Evolutionary conservation across 2,888 invertebrate genomes (phyloP).

Genomic region (Lordiphosa andalusiaca): DNA sequence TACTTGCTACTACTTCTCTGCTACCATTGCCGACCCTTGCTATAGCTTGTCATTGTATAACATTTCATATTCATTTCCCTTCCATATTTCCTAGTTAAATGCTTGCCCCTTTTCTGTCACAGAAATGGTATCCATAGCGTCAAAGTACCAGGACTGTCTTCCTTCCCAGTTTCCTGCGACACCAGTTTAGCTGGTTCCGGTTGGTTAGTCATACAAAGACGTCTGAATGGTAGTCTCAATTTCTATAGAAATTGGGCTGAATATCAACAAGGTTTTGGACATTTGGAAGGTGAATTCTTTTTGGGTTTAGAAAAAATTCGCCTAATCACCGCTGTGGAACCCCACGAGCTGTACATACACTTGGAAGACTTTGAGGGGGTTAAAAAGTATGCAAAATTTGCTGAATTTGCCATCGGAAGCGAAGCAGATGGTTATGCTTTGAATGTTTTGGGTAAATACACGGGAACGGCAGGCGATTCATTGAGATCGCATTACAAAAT

Average conservation of each 20-base stretch:
- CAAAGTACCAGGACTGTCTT: constrained; percentile 74
- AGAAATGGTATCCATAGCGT: constrained; percentile 28
- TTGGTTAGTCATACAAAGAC: constrained; percentile 86
- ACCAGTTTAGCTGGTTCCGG: constrained; percentile 81
- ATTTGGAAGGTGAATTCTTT: constrained; percentile 86
- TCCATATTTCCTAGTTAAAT: constrained; percentile 3
- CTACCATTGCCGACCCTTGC: no score
- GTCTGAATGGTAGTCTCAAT: constrained; percentile 85
- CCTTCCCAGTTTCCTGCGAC: constrained; percentile 50
- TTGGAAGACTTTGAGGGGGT: constrained; percentile 83
- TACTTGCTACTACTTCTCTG: no score
- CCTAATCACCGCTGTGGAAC: constrained; percentile 77
- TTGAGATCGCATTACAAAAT: constrained; percentile 85
- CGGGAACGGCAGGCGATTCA: constrained; percentile 86
- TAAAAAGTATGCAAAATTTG: constrained; percentile 83
- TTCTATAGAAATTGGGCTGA: constrained; percentile 85
- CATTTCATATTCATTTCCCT: neutral
- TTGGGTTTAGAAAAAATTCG: constrained; percentile 86
- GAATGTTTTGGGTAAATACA: constrained; percentile 84
- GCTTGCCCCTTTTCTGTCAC: no score
- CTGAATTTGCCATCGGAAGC: constrained; percentile 84
- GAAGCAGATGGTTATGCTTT: constrained; percentile 85
- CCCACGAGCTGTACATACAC: constrained; percentile 83
- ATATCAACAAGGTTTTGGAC: constrained; percentile 86
- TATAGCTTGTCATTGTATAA: neutral